phyloP scores from a whole-genome alignment of 2,888 invertebrate species.

The Macrophya annulata region DNA sequence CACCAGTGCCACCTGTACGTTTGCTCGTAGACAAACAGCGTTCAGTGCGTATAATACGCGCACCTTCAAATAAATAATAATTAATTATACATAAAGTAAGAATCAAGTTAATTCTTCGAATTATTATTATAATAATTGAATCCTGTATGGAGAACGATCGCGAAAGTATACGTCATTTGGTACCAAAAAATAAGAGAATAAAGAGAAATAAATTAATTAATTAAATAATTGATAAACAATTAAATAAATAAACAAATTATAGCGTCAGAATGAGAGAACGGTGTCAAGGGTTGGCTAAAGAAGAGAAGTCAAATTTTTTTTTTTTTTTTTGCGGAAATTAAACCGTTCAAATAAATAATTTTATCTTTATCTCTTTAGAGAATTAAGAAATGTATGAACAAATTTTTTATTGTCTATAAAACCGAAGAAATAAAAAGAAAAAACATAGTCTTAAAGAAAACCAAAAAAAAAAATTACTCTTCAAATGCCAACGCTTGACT shows the following conservation, averaged over 20 bases:
- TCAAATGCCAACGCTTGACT: not conserved
- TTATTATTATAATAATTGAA: not conserved
- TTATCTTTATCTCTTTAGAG: not conserved
- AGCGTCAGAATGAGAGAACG: not conserved
- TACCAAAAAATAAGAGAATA: slow-evolving; percentile 5
- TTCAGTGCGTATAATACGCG: slow-evolving; percentile 38
- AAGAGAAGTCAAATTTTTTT: not conserved
- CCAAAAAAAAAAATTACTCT: not conserved
- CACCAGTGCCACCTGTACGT: slow-evolving; percentile 55
- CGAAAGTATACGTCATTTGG: slow-evolving; percentile 36
- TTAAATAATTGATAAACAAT: not conserved
- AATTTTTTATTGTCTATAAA: not conserved
- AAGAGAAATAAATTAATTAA: not conserved
- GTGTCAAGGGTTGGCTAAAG: not conserved
- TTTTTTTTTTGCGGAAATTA: no score
- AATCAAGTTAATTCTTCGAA: not conserved
- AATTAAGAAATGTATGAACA: not conserved
- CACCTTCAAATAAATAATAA: slow-evolving; percentile 44
- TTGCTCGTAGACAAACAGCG: slow-evolving; percentile 58
- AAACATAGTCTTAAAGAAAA: not conserved
- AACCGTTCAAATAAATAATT: not conserved
- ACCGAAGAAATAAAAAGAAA: not conserved
- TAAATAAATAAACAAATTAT: not conserved
- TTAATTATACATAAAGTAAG: slow-evolving; percentile 1
- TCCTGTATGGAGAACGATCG: slow-evolving; percentile 1